These are phyloP conservation scores for Cantharis nigra DNA, from an alignment of 2,888 invertebrate species.

Conservation along the genomic window DNA sequence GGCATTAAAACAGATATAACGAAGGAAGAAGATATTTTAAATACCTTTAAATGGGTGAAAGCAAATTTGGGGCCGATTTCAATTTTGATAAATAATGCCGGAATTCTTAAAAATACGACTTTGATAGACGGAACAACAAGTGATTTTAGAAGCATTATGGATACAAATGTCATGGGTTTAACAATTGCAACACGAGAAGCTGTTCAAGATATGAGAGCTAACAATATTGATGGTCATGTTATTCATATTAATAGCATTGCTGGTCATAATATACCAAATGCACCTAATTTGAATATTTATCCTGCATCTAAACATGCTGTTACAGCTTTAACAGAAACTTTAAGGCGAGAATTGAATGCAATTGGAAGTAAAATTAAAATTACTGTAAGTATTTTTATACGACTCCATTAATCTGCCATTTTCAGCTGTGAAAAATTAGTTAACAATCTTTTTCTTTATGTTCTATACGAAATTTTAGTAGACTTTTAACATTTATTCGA, in stretches of 20 bases:
- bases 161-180: background rate
- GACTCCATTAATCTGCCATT: too few relatives aligned
- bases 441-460: too few relatives aligned
- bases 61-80: background rate
- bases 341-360: background rate
- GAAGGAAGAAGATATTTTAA: background rate
- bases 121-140: background rate
- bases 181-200: background rate
- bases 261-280: background rate
- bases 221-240: background rate
- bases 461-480: too few relatives aligned
- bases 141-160: background rate
- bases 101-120: background rate
- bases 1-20: background rate
- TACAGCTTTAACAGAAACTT: background rate
- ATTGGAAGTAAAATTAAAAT: background rate
- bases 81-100: background rate
- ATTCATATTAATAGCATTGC: background rate
- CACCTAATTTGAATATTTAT: background rate
- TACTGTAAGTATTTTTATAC: background rate
- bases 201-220: background rate
- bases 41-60: background rate
- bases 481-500: too few relatives aligned
- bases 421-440: too few relatives aligned
- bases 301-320: background rate